Evolutionary conservation across 2,888 invertebrate species (phyloP).

Genomic region (Morpho deidamia): DNA sequence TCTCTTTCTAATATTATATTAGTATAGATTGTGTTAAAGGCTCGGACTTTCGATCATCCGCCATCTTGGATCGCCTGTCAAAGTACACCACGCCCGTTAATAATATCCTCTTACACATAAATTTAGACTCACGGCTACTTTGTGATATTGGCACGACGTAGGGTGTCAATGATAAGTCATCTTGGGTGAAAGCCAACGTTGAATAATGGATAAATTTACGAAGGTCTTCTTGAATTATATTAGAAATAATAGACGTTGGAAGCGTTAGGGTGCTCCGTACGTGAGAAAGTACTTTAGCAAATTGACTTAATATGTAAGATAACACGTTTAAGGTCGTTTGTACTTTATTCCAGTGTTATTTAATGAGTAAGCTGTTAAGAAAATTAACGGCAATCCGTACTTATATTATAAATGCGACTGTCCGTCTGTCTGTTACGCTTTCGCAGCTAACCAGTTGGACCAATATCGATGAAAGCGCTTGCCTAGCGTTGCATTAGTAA

Average conservation of each 20-base stretch:
- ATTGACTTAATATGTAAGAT: background rate
- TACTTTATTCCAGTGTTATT: too few relatives aligned
- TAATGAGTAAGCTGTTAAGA: too few relatives aligned
- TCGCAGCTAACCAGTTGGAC: too few relatives aligned
- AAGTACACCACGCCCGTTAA: slow-evolving; percentile 8
- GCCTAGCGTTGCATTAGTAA: too few relatives aligned
- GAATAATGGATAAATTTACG: slow-evolving; percentile 23
- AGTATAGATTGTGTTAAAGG: background rate
- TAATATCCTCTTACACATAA: slow-evolving; percentile 18
- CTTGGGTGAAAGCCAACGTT: slow-evolving; percentile 22
- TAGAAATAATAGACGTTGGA: slow-evolving; percentile 6
- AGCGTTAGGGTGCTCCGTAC: background rate
- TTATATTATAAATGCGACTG: too few relatives aligned
- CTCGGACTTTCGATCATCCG: slow-evolving; percentile 4
- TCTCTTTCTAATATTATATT: too few relatives aligned
- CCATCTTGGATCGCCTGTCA: slow-evolving; percentile 13
- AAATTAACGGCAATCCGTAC: too few relatives aligned
- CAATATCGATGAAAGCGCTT: too few relatives aligned
- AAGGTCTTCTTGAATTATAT: slow-evolving; percentile 17
- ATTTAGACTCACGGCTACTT: slow-evolving; percentile 21
- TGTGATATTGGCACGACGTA: slow-evolving; percentile 17
- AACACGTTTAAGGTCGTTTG: too few relatives aligned
- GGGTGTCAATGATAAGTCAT: slow-evolving; percentile 24
- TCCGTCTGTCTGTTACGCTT: too few relatives aligned
- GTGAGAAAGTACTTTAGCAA: background rate